These are phyloP conservation scores for Carpatolechia fugitivella DNA, from an alignment of 2,888 invertebrate genomes.

Conservation along the genomic window DNA sequence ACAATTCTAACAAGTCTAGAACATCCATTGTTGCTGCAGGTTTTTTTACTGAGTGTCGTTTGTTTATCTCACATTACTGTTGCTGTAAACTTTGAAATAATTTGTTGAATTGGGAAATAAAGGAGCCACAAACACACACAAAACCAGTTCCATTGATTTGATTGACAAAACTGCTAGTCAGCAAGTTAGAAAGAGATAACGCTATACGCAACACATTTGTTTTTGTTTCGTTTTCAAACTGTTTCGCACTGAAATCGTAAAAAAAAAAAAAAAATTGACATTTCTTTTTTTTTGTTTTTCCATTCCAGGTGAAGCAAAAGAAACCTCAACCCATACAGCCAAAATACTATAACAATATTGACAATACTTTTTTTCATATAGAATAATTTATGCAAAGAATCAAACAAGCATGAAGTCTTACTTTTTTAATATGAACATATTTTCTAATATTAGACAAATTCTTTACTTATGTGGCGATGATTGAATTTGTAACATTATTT, in stretches of 20 bases:
- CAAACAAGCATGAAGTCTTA: no score
- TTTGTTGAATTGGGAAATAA: neutral
- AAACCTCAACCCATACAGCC: no score
- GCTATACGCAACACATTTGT: neutral
- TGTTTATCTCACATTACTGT: neutral
- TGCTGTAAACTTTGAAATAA: neutral
- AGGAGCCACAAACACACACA: conserved; percentile 3
- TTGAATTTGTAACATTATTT: no score
- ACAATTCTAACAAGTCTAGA: conserved; percentile 30
- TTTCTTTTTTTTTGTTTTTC: neutral
- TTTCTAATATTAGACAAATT: no score
- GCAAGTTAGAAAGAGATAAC: neutral
- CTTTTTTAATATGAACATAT: no score
- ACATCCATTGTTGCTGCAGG: neutral
- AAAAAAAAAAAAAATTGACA: neutral
- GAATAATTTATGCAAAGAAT: no score
- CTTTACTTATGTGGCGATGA: no score
- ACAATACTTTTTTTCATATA: no score
- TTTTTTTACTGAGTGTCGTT: no score
- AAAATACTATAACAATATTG: no score
- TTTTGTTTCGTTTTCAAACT: neutral
- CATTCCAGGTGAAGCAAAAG: no score
- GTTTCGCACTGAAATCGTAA: neutral
- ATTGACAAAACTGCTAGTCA: neutral
- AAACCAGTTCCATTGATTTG: neutral